phyloP scores from a whole-genome alignment of 2,888 invertebrate species.

The Flabesymbios commensalis region DNA sequence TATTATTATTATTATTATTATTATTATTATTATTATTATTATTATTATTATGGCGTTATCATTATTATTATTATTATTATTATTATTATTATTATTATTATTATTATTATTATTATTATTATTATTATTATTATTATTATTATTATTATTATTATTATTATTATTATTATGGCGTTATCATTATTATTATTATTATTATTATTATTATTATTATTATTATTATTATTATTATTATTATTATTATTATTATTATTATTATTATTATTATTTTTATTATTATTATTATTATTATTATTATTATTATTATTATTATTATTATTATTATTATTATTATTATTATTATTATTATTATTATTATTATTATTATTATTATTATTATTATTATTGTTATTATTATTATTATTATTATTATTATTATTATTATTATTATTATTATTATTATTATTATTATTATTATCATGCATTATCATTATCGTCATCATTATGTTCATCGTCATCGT shows the following conservation, averaged over 20 bases:
- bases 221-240: neutral
- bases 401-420: neutral
- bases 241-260: neutral
- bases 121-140: neutral
- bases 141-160: neutral
- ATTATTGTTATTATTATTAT: neutral
- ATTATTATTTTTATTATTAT: neutral
- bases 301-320: neutral
- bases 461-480: too few species aligned
- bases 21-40: too few species aligned
- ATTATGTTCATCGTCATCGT: too few species aligned
- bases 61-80: too few species aligned
- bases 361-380: neutral
- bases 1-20: too few species aligned
- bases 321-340: neutral
- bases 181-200: neutral
- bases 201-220: neutral
- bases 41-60: too few species aligned
- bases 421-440: neutral
- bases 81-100: neutral
- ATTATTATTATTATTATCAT: too few species aligned
- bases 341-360: neutral
- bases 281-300: neutral
- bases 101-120: neutral
- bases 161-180: neutral